Conservation (phyloP, 2,888 invertebrate species). For the Aquatica leii region DNA sequence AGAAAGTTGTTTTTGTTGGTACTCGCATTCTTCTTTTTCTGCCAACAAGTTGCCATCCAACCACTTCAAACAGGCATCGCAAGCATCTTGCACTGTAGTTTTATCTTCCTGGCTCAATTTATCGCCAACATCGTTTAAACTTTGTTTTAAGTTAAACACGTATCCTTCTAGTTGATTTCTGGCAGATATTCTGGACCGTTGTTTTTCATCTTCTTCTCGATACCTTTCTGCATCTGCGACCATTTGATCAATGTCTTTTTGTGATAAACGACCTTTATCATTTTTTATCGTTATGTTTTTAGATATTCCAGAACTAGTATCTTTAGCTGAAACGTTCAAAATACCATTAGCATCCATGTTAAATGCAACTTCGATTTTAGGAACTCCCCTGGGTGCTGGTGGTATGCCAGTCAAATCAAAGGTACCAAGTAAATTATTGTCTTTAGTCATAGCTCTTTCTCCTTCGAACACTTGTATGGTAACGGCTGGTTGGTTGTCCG, state of each 20-base stretch:
- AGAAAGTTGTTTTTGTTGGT: slow-evolving; percentile 7
- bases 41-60: slow-evolving; percentile 61
- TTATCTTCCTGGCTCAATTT: slow-evolving; percentile 69
- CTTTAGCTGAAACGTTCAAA: slow-evolving; percentile 66
- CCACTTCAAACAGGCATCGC: slow-evolving; percentile 70
- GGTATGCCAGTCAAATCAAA: slow-evolving; percentile 75
- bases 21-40: slow-evolving; percentile 6
- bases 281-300: slow-evolving; percentile 81
- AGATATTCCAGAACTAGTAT: slow-evolving; percentile 64
- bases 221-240: slow-evolving; percentile 77
- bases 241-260: slow-evolving; percentile 84
- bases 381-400: slow-evolving; percentile 74
- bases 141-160: slow-evolving; percentile 72
- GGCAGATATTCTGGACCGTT: slow-evolving; percentile 69
- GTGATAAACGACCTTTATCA: slow-evolving; percentile 81
- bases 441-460: slow-evolving; percentile 82
- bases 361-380: slow-evolving; percentile 75
- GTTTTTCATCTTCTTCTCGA: slow-evolving; percentile 75
- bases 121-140: slow-evolving; percentile 67
- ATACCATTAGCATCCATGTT: slow-evolving; percentile 80
- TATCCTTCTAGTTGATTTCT: slow-evolving; percentile 76
- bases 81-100: slow-evolving; percentile 62
- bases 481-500: slow-evolving; percentile 73
- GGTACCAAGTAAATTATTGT: slow-evolving; percentile 74
- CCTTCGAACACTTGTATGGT: slow-evolving; percentile 72